These are phyloP conservation scores for Malurus splendens DNA, from an alignment of 2,797 vertebrate species.

Conservation along the genomic window DNA sequence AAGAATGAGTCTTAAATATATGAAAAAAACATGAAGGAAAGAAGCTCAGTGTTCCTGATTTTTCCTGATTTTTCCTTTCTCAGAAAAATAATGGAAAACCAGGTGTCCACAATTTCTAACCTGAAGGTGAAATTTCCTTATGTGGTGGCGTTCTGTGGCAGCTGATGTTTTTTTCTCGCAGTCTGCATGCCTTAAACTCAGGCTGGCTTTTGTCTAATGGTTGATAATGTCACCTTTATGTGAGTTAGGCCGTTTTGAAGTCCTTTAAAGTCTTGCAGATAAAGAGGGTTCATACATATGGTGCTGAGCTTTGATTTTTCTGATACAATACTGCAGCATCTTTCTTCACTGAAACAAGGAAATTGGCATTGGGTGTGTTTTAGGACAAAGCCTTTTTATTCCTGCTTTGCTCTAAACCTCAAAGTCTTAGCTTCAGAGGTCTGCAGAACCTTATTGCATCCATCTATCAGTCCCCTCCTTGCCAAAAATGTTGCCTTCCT, in stretches of 20 bases:
- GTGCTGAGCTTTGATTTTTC: background rate
- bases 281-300: background rate
- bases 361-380: background rate
- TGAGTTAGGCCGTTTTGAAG: background rate
- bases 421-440: background rate
- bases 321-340: background rate
- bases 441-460: background rate
- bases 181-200: background rate
- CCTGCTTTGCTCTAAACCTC: background rate
- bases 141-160: background rate
- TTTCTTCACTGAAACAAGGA: background rate
- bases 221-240: background rate
- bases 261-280: background rate
- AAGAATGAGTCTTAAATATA: background rate
- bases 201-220: background rate
- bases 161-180: background rate
- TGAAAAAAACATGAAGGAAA: background rate
- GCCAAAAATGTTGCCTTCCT: background rate
- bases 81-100: background rate
- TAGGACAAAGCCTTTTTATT: background rate
- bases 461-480: background rate
- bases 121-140: background rate
- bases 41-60: background rate
- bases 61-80: background rate
- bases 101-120: background rate